Conservation (phyloP, 2,113 vertebrate genomes). For the Parus major region DNA sequence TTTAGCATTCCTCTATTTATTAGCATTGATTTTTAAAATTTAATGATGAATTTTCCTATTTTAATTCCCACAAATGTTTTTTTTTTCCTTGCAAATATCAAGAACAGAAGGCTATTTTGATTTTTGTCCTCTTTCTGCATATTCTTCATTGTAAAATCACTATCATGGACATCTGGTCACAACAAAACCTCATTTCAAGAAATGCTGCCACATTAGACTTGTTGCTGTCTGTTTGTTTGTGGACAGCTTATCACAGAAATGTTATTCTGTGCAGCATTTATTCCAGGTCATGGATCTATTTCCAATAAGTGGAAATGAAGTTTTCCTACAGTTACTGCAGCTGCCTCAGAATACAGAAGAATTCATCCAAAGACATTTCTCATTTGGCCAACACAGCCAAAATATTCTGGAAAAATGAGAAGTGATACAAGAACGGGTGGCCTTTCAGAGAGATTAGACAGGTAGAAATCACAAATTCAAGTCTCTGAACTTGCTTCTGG, state of each 20-base stretch:
- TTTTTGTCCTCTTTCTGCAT: not conserved
- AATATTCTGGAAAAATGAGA: not conserved
- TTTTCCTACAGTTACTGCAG: not conserved
- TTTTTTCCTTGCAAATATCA: not conserved
- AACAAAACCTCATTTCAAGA: not conserved
- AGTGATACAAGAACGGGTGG: not conserved
- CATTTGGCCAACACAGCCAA: not conserved
- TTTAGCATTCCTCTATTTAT: not conserved
- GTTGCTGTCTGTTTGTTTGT: not conserved
- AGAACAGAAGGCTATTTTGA: not conserved
- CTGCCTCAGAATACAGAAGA: not conserved
- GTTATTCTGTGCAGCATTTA: not conserved
- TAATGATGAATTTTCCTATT: constrained; percentile 6
- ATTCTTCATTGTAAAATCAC: not conserved
- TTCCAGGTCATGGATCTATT: not conserved
- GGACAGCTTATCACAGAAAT: not conserved
- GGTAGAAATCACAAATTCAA: not conserved
- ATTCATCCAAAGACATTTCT: not conserved
- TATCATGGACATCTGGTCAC: not conserved
- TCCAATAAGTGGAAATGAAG: not conserved
- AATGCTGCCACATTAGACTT: not conserved
- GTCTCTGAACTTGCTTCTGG: not conserved
- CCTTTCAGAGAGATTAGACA: not conserved
- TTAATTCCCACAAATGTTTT: not conserved
- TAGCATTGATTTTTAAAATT: not conserved